Evolutionary conservation across 1,140 invertebrate species (phyloP), one percentile per base, ranked within the genome.

Genomic region (Drosophila chauvacae): DNA sequence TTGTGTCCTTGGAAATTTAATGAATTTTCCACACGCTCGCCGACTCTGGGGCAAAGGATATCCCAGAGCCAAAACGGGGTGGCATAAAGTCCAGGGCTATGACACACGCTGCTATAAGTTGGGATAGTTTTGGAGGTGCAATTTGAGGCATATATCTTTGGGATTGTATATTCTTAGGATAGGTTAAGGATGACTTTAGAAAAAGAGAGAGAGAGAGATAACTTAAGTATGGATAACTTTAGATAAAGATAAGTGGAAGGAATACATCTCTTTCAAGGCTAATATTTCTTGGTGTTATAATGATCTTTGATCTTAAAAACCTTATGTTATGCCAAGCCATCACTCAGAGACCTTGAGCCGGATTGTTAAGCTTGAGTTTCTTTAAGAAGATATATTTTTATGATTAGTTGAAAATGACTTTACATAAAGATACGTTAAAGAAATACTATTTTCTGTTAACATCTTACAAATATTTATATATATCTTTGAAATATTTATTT

Each of bases 1-100:
- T 87, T 90, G 85, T 87, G 83, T 90, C 85, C 85, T 88, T 88
- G 85, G 83, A 85, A 88, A 90, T 85, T 88, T 90, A 90, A 88
- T 88, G 85, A 88, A 85, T 88, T 88, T 90, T 85, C 86, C 66
- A 90, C 85, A 88, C 83, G 74, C 70, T 68, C n/a, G 30, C 5
- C n/a, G 28, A 41, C 70, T 73, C 44, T 47, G 2, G 57, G 57
- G 57, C 57, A 65, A 37, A 68, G 11, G 39, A 35, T 18, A 44
- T 6, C 16, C 10, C 11, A 23, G 11, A n/a, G 13, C 3, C 7
- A 13, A 28, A 64, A 18, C 1, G 13, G 55, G 37, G 55, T 63
- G 26, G 35, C 28, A 47, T 37, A 14, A 35, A 35, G 28, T 53
- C 51, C 18, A 23, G 18, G 14, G 18, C 37, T 37, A 44, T 23